Evolutionary conservation across 2,113 vertebrate species (phyloP).

Genomic region (Microtus richardsoni): DNA sequence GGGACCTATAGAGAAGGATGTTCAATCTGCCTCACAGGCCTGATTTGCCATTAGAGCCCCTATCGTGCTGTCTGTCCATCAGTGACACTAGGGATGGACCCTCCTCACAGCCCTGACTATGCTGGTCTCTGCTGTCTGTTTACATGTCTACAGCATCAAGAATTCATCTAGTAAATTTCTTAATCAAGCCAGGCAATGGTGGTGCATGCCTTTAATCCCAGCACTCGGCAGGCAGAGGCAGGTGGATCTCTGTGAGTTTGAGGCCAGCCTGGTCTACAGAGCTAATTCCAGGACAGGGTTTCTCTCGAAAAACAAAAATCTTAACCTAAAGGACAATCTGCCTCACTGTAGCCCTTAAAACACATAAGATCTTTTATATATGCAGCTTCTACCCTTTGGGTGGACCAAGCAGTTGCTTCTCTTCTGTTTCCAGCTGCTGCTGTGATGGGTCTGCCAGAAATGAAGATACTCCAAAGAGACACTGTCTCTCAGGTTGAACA

Average conservation of each 20-base stretch:
- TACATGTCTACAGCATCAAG: neutral
- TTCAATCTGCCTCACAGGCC: no score
- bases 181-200: neutral
- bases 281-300: no score
- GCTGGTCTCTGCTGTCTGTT: neutral
- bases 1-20: no score
- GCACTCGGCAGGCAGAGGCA: no score
- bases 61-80: neutral
- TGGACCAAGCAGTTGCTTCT: neutral
- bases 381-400: neutral
- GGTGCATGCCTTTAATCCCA: no score
- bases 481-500: neutral
- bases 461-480: neutral
- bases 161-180: neutral
- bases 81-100: neutral
- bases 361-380: no score
- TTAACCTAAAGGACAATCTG: neutral
- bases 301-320: no score
- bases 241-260: no score
- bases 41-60: neutral
- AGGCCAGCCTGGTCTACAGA: no score
- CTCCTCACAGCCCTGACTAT: neutral
- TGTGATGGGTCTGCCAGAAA: neutral
- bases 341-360: neutral
- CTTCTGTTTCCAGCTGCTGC: neutral